These are phyloP conservation scores for Siphlonurus alternatus DNA, from an alignment of 2,888 invertebrate species.

Conservation along the genomic window DNA sequence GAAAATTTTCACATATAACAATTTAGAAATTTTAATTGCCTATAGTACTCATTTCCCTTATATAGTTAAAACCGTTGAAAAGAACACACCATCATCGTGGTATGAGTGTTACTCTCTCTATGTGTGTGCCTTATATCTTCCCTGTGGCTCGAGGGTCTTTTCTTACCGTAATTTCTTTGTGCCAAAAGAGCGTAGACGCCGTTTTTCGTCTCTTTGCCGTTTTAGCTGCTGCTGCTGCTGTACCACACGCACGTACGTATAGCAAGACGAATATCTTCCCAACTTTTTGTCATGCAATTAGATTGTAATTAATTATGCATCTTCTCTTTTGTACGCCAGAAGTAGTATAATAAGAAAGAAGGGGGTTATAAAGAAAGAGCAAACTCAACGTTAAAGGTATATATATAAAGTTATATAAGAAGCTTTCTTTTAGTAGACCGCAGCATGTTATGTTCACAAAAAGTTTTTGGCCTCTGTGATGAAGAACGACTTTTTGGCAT, in stretches of 20 bases:
- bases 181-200: no score
- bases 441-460: background rate
- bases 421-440: background rate
- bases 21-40: background rate
- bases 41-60: background rate
- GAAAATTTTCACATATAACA: background rate
- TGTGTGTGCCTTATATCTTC: background rate
- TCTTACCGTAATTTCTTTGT: background rate
- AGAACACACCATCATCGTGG: background rate
- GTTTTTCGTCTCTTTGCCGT: background rate
- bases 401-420: background rate
- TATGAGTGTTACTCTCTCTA: background rate
- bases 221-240: background rate
- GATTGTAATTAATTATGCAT: conserved; percentile 1
- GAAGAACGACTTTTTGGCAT: background rate
- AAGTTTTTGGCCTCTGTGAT: background rate
- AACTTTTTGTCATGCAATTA: conserved; percentile 3
- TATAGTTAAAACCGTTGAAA: background rate
- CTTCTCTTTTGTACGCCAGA: background rate
- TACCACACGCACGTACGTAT: background rate
- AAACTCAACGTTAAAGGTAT: background rate
- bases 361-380: background rate
- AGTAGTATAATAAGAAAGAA: background rate
- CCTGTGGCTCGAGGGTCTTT: background rate
- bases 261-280: background rate